phyloP scores from a whole-genome alignment of 2,888 invertebrate genomes.

The Buathra laborator region DNA sequence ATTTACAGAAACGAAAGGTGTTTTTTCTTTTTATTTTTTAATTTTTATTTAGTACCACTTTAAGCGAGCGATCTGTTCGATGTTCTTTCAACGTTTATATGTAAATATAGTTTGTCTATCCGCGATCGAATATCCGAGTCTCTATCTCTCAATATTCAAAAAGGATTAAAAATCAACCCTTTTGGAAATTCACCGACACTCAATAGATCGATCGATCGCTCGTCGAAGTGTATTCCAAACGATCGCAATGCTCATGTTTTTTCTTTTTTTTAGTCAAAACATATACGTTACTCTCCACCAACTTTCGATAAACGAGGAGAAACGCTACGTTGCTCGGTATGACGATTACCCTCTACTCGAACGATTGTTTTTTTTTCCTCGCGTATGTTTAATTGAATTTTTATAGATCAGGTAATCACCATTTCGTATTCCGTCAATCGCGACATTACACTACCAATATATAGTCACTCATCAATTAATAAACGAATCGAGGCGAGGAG shows the following conservation, averaged over 20 bases:
- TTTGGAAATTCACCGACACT: constrained; percentile 14
- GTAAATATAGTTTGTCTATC: constrained; percentile 26
- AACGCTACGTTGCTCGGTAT: constrained; percentile 64
- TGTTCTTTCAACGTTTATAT: constrained; percentile 42
- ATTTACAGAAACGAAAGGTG: constrained; percentile 54
- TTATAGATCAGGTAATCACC: constrained; percentile 51
- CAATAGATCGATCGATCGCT: constrained; percentile 54
- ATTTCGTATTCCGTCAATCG: constrained; percentile 60
- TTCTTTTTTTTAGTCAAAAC: constrained; percentile 4
- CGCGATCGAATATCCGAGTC: constrained; percentile 2
- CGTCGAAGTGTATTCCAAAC: constrained; percentile 27
- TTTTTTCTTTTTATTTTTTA: constrained; percentile 19
- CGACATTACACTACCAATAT: constrained; percentile 51
- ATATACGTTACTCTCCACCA: constrained; percentile 63
- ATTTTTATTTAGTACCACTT: neutral
- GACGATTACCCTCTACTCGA: constrained; percentile 35
- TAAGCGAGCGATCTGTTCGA: constrained; percentile 50
- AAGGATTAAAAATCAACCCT: neutral
- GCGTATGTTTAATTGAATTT: neutral
- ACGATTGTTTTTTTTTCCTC: neutral
- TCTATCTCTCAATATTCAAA: neutral
- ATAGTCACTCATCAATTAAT: constrained; percentile 58
- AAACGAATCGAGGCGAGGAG: constrained; percentile 52
- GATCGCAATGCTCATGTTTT: constrained; percentile 31
- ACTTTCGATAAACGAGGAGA: constrained; percentile 72